phyloP scores from a whole-genome alignment of 2,888 invertebrate species.

The Anoplius nigerrimus region DNA sequence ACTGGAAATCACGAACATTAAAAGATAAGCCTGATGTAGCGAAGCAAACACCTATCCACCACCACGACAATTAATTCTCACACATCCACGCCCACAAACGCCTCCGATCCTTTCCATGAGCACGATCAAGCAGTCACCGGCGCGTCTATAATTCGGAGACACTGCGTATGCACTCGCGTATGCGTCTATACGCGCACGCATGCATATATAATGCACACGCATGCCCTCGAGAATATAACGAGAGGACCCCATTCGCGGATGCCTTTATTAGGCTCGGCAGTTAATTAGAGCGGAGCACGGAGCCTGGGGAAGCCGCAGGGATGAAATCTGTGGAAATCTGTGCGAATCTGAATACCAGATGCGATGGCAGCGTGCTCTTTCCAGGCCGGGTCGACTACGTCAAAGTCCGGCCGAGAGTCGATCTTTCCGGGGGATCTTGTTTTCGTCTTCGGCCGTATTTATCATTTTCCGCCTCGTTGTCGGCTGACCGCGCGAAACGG shows the following conservation, averaged over 20 bases:
- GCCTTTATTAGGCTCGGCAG: conserved; percentile 43
- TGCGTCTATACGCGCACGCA: neutral
- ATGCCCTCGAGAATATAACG: neutral
- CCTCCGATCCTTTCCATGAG: too few relatives aligned
- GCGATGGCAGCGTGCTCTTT: conserved; percentile 14
- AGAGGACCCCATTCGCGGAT: conserved; percentile 8
- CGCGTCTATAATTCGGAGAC: neutral
- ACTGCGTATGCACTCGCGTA: neutral
- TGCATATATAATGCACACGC: neutral
- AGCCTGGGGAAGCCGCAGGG: conserved; percentile 2
- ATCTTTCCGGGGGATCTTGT: conserved; percentile 4
- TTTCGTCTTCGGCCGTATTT: neutral
- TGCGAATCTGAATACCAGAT: conserved; percentile 39
- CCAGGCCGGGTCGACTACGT: neutral
- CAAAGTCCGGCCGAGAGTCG: neutral
- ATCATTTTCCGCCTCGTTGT: neutral
- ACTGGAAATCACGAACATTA: too few relatives aligned
- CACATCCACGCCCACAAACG: too few relatives aligned
- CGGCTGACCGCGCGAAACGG: neutral
- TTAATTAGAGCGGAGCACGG: conserved; percentile 43
- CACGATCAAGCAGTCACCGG: too few relatives aligned
- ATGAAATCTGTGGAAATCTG: conserved; percentile 30
- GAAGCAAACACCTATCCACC: too few relatives aligned
- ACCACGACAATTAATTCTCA: too few relatives aligned
- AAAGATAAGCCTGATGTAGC: too few relatives aligned